Base-by-base conservation (phyloP, 2,797 vertebrate genomes). In the Sebastes taczanowskii region DNA sequence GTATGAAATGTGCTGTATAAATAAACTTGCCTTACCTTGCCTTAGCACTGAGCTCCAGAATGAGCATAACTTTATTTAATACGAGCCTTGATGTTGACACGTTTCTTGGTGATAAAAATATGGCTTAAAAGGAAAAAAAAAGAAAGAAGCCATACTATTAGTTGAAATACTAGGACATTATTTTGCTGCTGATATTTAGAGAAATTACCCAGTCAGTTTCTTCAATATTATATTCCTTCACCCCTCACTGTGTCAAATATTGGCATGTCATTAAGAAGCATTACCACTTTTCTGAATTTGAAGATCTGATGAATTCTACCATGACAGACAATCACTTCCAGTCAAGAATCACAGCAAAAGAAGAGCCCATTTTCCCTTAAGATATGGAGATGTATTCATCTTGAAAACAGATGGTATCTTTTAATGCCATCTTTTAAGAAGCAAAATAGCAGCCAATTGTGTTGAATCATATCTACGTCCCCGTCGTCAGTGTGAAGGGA, bases 131-230 rank as follows among this genome's bases (percentile, higher is more conserved):
- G 38, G 38, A 38, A 38, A 38, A 38, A 38, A 0, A 38, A 38
- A 38, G 13, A 38, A 38, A 5, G 38, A 38, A 38, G 38, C 38
- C 38, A 38, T 38, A 14, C 14, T 38, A 38, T 38, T 38, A 38
- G 13, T 38, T 38, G 13, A 38, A n/a, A 42, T 34, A 42, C 80
- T 29, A 22, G 71, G 20, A 55, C 55, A 35, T 79, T 52, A 46
- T 60, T 78, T 55, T 60, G 27, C 56, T 53, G 60, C 55, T 62
- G 18, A 75, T 75, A 76, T 79, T 79, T 78, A 59, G 64, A 74
- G 35, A 78, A 53, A 75, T 75, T 55, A 34, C 16, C 66, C 49
- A 71, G 49, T 67, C 67, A 71, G 58, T 55, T 58, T 20, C 67
- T 79, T 55, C 66, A 65, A 71, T 18, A 71, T 74, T 78, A 64